Conservation (phyloP, 1,140 invertebrate species). For the Aphidius ervi region DNA sequence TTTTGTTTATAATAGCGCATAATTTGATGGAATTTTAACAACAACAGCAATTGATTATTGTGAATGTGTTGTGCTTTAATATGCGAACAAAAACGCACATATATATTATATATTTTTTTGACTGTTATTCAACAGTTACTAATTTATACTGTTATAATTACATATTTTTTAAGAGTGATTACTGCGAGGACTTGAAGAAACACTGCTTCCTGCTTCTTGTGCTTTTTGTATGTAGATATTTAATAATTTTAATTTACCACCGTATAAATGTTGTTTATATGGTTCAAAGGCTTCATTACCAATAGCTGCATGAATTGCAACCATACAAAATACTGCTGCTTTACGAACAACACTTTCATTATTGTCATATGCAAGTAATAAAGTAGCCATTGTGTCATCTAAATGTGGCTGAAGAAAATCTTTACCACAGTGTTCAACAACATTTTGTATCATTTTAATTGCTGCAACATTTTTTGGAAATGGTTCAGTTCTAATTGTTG, state of each 20-base stretch:
- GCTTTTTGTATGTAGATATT: conserved; percentile 70
- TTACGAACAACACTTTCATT: conserved; percentile 86
- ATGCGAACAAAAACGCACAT: no score
- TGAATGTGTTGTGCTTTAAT: no score
- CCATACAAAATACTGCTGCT: conserved; percentile 93
- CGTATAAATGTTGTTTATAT: conserved; percentile 71
- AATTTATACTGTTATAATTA: no score
- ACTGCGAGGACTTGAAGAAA: conserved; percentile 45
- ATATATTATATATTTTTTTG: no score
- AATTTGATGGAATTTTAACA: no score
- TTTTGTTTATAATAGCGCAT: no score
- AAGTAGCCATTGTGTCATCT: conserved; percentile 78
- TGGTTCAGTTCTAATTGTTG: conserved; percentile 79
- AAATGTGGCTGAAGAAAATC: conserved; percentile 72
- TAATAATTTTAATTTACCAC: conserved; percentile 77
- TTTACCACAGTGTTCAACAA: conserved; percentile 67
- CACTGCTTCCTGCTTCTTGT: conserved; percentile 47
- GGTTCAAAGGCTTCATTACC: conserved; percentile 79
- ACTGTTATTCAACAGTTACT: no score
- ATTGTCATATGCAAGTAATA: conserved; percentile 85
- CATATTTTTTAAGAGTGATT: conserved; percentile 22
- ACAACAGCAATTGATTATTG: no score
- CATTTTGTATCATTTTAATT: conserved; percentile 87
- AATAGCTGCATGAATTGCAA: conserved; percentile 80
- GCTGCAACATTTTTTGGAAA: conserved; percentile 86